A percentile compares a stretch with the other conserved stretches of the same genome.
These are phyloP conservation scores for Seriola dumerili DNA, from an alignment of 2,113 vertebrate species.

Conservation along the genomic window DNA sequence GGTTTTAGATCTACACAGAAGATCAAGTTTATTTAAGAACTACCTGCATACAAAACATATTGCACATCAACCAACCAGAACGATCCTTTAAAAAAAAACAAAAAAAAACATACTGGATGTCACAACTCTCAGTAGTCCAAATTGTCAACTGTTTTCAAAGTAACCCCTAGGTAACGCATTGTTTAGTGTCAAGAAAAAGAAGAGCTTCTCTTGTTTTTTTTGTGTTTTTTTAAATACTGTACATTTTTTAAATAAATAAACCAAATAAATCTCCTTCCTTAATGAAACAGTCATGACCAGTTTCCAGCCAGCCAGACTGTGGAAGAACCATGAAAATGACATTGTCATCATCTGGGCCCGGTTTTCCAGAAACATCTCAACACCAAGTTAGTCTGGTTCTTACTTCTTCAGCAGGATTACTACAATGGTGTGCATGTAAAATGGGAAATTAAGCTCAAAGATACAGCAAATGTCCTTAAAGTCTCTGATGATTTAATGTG, in stretches of 20 bases:
- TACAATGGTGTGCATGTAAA: slow-evolving; percentile 79
- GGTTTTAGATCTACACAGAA: slow-evolving; percentile 92
- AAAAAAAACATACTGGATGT: slow-evolving; percentile 87
- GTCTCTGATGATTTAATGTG: neutral
- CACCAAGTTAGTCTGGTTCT: slow-evolving; percentile 3
- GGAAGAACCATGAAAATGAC: slow-evolving; percentile 83
- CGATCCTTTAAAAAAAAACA: slow-evolving; percentile 87
- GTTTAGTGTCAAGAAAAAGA: slow-evolving; percentile 92
- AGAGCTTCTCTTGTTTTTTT: slow-evolving; percentile 85
- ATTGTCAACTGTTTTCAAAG: slow-evolving; percentile 89
- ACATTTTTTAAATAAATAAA: slow-evolving; percentile 99
- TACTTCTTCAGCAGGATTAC: slow-evolving; percentile 80
- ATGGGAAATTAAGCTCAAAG: neutral
- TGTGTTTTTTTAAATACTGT: slow-evolving; percentile 99
- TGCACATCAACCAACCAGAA: slow-evolving; percentile 99
- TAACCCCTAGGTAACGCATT: slow-evolving; percentile 84
- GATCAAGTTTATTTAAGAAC: slow-evolving; percentile 99
- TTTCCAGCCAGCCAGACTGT: slow-evolving; percentile 92
- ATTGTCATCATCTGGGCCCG: slow-evolving; percentile 46
- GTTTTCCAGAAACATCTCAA: slow-evolving; percentile 69
- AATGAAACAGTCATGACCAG: slow-evolving; percentile 94
- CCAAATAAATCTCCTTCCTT: slow-evolving; percentile 92
- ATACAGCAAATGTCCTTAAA: neutral
- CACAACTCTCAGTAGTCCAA: slow-evolving; percentile 98
- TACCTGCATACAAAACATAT: slow-evolving; percentile 99